phyloP scores from a whole-genome alignment of 35 echinoderm and acorn worm species.

The Acanthaster planci region DNA sequence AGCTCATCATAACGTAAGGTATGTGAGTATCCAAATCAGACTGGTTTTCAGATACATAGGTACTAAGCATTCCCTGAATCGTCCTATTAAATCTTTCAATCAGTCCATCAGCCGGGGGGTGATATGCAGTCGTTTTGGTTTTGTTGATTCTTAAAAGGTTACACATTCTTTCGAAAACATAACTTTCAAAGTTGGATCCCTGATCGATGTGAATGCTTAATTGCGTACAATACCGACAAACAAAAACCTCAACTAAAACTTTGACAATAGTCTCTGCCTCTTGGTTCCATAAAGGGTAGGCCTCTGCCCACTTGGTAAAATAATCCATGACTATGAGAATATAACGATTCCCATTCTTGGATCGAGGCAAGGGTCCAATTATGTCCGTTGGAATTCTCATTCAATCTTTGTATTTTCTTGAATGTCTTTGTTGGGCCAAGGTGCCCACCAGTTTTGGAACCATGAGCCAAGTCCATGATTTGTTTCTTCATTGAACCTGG shows the following conservation, averaged over 20 bases:
- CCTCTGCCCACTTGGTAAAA: constrained; percentile 55
- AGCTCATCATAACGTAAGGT: constrained; percentile 38
- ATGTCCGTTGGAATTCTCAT: constrained; percentile 47
- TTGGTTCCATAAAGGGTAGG: constrained; percentile 49
- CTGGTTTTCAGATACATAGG: constrained; percentile 19
- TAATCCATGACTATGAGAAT: constrained; percentile 30
- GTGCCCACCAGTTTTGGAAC: too few relatives aligned
- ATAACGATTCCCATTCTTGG: constrained; percentile 41
- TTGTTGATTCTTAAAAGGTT: constrained; percentile 27
- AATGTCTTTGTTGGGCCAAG: too few relatives aligned
- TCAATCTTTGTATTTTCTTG: too few relatives aligned
- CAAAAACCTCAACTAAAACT: constrained; percentile 51
- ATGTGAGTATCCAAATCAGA: constrained; percentile 45
- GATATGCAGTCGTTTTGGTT: constrained; percentile 30
- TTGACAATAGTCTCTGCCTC: constrained; percentile 55
- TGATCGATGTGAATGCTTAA: constrained; percentile 58
- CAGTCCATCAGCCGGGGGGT: constrained; percentile 45
- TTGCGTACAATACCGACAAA: constrained; percentile 53
- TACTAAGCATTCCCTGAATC: constrained; percentile 38
- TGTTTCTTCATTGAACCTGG: too few relatives aligned
- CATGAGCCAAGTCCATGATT: too few relatives aligned
- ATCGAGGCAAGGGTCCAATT: constrained; percentile 47
- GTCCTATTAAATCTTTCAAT: constrained; percentile 49
- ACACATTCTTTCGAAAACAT: constrained; percentile 41
- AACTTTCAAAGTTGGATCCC: constrained; percentile 62